Percentiles rank a stretch among this genome's conserved stretches.
Conservation (phyloP, 2,797 vertebrate genomes). For the Gymnothorax javanicus region DNA sequence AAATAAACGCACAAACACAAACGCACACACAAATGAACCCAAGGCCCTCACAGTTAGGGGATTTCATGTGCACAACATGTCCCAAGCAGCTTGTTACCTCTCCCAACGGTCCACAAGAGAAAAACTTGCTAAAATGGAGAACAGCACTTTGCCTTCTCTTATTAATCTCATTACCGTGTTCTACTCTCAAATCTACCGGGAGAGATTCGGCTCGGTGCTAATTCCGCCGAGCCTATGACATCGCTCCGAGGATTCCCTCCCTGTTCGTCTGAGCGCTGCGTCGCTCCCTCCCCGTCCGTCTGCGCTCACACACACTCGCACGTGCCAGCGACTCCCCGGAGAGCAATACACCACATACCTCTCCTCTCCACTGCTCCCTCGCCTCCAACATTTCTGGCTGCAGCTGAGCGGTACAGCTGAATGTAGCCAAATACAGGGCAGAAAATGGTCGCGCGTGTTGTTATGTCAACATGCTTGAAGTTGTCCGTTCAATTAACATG, state of each 20-base stretch:
- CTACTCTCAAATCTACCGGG: neutral
- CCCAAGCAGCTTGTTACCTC: neutral
- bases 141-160: neutral
- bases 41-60: neutral
- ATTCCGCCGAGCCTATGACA: neutral
- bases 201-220: neutral
- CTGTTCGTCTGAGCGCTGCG: neutral
- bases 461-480: too few species aligned
- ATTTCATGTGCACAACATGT: neutral
- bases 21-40: neutral
- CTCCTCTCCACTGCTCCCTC: neutral
- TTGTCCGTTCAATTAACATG: too few species aligned
- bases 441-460: too few species aligned
- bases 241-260: conserved; percentile 2
- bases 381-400: neutral
- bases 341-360: neutral
- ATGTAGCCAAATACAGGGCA: too few species aligned
- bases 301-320: conserved; percentile 11
- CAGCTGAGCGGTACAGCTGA: neutral
- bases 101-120: neutral
- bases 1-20: neutral
- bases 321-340: conserved; percentile 1
- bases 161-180: neutral
- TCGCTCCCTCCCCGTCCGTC: neutral
- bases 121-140: neutral